Conservation (phyloP, 2,888 invertebrate genomes). For the Parasteatoda lunata region DNA sequence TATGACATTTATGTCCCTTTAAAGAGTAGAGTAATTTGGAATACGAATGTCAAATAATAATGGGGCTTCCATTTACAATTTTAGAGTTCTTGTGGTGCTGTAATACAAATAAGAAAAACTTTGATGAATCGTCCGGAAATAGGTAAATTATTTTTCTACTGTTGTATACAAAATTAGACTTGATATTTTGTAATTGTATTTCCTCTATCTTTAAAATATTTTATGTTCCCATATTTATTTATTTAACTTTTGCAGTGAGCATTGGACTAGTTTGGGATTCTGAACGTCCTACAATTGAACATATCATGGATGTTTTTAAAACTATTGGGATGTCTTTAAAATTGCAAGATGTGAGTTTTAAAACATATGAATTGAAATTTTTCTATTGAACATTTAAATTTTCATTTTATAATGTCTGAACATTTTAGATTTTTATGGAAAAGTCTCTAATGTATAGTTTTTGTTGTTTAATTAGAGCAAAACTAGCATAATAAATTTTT, state of each 20-base stretch:
- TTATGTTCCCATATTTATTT: too few relatives aligned
- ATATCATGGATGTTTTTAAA: slow-evolving; percentile 92
- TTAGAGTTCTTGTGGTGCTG: slow-evolving; percentile 93
- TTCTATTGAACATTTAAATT: neutral
- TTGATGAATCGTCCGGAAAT: slow-evolving; percentile 95
- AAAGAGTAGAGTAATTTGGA: too few relatives aligned
- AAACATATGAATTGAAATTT: neutral
- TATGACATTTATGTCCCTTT: too few relatives aligned
- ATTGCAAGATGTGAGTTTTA: slow-evolving; percentile 81
- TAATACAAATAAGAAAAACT: slow-evolving; percentile 92
- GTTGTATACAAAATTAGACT: neutral
- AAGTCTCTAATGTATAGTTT: too few relatives aligned
- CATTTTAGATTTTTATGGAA: too few relatives aligned
- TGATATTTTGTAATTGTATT: neutral
- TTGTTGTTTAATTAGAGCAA: too few relatives aligned
- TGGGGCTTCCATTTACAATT: slow-evolving; percentile 71
- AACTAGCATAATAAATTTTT: too few relatives aligned
- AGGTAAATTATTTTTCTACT: slow-evolving; percentile 71
- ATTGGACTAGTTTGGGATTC: slow-evolving; percentile 98
- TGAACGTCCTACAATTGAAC: slow-evolving; percentile 90
- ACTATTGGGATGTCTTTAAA: slow-evolving; percentile 89
- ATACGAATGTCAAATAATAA: too few relatives aligned
- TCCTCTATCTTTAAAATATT: neutral
- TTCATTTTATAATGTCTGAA: too few relatives aligned
- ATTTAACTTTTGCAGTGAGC: slow-evolving; percentile 79